Evolutionary conservation across 53 echinoderm and acorn worm species (phyloP).

Genomic region (Henricia sp.): DNA sequence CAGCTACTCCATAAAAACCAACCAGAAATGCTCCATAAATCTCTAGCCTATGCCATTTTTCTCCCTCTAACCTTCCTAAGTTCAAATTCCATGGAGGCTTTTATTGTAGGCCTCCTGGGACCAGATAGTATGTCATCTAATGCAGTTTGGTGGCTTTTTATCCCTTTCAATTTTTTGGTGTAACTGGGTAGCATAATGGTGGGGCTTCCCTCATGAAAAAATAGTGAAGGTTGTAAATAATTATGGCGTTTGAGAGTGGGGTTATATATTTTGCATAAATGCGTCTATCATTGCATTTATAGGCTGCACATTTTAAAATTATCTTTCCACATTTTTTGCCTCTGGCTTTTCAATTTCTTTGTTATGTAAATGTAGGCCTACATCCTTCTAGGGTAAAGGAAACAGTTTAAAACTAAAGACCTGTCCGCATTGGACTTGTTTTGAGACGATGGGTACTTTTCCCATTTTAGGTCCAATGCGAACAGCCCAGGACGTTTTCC

Average conservation of each 20-base stretch:
- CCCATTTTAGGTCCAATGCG: too few species aligned
- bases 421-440: too few species aligned
- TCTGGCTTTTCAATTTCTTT: too few species aligned
- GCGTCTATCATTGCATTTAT: constrained; percentile 40
- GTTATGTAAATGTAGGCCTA: too few species aligned
- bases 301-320: too few species aligned
- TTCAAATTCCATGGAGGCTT: constrained; percentile 56
- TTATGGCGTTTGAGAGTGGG: constrained; percentile 6
- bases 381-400: too few species aligned
- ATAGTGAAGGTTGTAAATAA: constrained; percentile 48
- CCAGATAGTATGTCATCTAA: constrained; percentile 27
- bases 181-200: constrained; percentile 36
- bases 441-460: too few species aligned
- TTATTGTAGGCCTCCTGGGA: constrained; percentile 35
- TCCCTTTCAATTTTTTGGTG: constrained; percentile 13
- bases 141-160: constrained; percentile 2
- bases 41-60: constrained; percentile 30
- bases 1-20: constrained; percentile 62
- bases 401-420: too few species aligned
- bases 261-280: constrained; percentile 24
- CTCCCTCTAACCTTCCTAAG: constrained; percentile 51
- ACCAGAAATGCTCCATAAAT: constrained; percentile 64
- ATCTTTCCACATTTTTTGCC: too few species aligned
- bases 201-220: constrained; percentile 29
- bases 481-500: too few species aligned